These are phyloP conservation scores for Nasonia oneida DNA, from an alignment of 2,888 invertebrate species.

Conservation along the genomic window DNA sequence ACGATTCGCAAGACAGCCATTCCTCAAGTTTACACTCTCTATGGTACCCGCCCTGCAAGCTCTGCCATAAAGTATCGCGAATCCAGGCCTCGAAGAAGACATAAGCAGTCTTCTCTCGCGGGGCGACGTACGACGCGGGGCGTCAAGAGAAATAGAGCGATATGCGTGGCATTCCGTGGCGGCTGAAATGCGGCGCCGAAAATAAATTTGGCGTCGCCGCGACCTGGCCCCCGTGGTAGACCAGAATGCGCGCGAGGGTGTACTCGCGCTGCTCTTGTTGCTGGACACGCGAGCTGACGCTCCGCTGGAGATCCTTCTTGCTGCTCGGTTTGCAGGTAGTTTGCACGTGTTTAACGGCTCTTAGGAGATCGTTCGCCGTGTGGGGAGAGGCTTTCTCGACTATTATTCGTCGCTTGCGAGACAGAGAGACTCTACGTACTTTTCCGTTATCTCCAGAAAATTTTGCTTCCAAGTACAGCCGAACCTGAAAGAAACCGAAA, in stretches of 20 bases:
- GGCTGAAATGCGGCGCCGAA: constrained; percentile 44
- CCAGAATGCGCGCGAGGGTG: background rate
- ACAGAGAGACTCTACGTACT: background rate
- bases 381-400: background rate
- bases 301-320: background rate
- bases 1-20: too few species aligned
- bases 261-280: background rate
- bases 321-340: background rate
- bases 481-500: constrained; percentile 2
- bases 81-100: constrained; percentile 7
- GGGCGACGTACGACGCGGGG: background rate
- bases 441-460: background rate
- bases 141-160: constrained; percentile 23
- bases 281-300: too few species aligned
- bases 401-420: too few species aligned
- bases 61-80: background rate
- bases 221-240: background rate
- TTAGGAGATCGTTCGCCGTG: background rate
- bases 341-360: constrained; percentile 32
- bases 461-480: background rate
- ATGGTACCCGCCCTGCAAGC: background rate
- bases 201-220: constrained; percentile 46
- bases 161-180: constrained; percentile 3
- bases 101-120: background rate
- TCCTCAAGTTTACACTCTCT: too few species aligned